phyloP scores from a whole-genome alignment of 2,113 vertebrate species.

The Bubo blakistoni region DNA sequence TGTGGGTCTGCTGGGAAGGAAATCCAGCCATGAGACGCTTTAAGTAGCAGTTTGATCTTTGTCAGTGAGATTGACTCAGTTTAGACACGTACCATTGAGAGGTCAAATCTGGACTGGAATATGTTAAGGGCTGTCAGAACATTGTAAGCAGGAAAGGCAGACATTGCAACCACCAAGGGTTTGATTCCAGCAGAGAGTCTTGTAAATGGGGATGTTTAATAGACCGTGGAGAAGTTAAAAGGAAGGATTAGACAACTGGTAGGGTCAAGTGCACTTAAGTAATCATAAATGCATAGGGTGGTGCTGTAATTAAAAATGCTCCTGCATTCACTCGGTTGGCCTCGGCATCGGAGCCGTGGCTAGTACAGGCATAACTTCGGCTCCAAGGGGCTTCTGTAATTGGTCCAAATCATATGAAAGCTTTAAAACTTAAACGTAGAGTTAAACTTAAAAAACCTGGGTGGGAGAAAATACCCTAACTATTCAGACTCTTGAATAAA shows the following conservation, averaged over 20 bases:
- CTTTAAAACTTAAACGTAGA: neutral
- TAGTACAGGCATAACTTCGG: neutral
- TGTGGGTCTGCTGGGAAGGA: conserved; percentile 16
- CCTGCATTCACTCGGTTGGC: neutral
- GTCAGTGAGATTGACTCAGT: neutral
- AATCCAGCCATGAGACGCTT: conserved; percentile 44
- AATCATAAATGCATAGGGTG: conserved; percentile 20
- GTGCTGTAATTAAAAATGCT: conserved; percentile 52
- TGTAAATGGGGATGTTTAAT: conserved; percentile 60
- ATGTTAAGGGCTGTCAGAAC: conserved; percentile 41
- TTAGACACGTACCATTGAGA: neutral
- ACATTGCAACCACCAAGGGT: neutral
- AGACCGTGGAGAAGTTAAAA: conserved; percentile 65
- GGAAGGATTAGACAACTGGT: conserved; percentile 56
- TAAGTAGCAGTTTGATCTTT: conserved; percentile 58
- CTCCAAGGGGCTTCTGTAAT: neutral
- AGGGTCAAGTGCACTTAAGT: conserved; percentile 43
- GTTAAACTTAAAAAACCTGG: neutral
- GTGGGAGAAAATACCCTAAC: neutral
- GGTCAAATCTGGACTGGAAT: neutral
- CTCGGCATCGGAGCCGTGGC: accelerated
- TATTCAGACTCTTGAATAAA: neutral
- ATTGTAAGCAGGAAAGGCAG: neutral
- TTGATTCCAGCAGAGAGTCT: conserved; percentile 46
- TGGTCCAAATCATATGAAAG: neutral